These are phyloP conservation scores for Phoenicopterus ruber DNA, from an alignment of 2,113 vertebrate genomes.

Conservation along the genomic window DNA sequence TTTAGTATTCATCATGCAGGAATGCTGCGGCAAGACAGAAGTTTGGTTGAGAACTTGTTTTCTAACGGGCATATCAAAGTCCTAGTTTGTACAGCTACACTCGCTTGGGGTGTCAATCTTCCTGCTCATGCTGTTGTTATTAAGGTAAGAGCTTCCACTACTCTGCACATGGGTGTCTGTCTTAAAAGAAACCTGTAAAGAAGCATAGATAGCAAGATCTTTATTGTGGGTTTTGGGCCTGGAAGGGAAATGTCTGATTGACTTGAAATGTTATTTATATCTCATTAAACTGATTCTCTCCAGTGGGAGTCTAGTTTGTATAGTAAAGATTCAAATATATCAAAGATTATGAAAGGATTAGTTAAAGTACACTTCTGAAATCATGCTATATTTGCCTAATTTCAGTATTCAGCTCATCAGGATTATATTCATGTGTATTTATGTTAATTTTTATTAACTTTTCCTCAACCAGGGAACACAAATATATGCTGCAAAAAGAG, in stretches of 20 bases:
- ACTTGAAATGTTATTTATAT: constrained; percentile 66
- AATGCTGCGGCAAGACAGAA: constrained; percentile 94
- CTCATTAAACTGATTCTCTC: constrained; percentile 69
- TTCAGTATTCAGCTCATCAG: constrained; percentile 73
- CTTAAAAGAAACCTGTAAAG: constrained; percentile 26
- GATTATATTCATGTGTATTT: constrained; percentile 77
- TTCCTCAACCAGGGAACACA: constrained; percentile 91
- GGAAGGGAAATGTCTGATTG: constrained; percentile 42
- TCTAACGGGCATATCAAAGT: constrained; percentile 92
- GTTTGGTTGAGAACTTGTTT: constrained; percentile 92
- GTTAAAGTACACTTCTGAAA: constrained; percentile 76
- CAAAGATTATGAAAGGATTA: constrained; percentile 77
- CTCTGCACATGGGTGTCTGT: constrained; percentile 18
- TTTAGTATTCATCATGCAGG: constrained; percentile 98
- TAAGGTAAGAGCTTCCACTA: constrained; percentile 81
- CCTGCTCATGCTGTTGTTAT: constrained; percentile 99
- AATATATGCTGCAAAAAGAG: constrained; percentile 97
- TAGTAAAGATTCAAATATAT: constrained; percentile 76
- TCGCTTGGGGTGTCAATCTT: constrained; percentile 99
- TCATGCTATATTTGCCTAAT: constrained; percentile 77
- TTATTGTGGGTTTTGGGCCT: constrained; percentile 6
- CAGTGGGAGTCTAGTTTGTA: constrained; percentile 63
- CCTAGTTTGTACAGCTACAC: constrained; percentile 91
- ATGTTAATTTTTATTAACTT: constrained; percentile 84
- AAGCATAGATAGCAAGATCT: constrained; percentile 20